A percentile compares a stretch with the other conserved stretches of the same genome.
phyloP scores from a whole-genome alignment of 2,797 vertebrate species.

The Austrolebias charrua region DNA sequence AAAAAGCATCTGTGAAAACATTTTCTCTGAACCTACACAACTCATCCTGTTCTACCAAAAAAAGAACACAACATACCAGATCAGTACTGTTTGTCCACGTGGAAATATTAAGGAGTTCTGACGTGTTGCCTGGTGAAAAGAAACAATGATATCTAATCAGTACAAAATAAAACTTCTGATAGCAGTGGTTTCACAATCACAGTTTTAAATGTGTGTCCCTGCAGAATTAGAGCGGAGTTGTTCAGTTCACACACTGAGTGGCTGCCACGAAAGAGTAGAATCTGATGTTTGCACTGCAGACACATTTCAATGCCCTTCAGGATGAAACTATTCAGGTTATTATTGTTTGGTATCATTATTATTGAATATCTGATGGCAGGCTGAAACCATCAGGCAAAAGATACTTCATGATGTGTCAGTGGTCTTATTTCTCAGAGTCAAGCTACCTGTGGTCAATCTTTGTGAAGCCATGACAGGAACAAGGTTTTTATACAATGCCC shows the following conservation, averaged over 20 bases:
- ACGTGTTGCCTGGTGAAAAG: slow-evolving; percentile 67
- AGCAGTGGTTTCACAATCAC: slow-evolving; percentile 4
- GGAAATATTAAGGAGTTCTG: slow-evolving; percentile 42
- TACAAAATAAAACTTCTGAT: slow-evolving; percentile 4
- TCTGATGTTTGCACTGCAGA: slow-evolving; percentile 49
- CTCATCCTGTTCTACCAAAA: not conserved
- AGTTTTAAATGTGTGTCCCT: slow-evolving; percentile 9
- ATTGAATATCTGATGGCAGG: not conserved
- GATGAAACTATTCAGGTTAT: slow-evolving; percentile 5
- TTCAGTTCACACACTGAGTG: slow-evolving; percentile 32
- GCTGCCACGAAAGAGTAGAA: slow-evolving; percentile 35
- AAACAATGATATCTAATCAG: slow-evolving; percentile 38
- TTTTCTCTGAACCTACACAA: not conserved
- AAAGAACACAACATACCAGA: slow-evolving; percentile 62
- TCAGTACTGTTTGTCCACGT: slow-evolving; percentile 66
- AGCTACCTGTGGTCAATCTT: not conserved
- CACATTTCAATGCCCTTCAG: slow-evolving; percentile 12
- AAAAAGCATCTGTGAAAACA: not conserved
- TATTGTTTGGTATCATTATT: slow-evolving; percentile 7
- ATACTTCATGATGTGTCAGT: not conserved
- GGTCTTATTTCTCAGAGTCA: not conserved
- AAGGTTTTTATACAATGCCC: too few relatives aligned
- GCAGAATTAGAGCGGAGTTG: slow-evolving; percentile 13
- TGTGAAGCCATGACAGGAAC: too few relatives aligned
- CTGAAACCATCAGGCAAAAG: not conserved